Evolutionary conservation across 2,888 invertebrate genomes (phyloP), one percentile per base, ranked within the genome.

Genomic region (Rhaphigaster nebulosa): DNA sequence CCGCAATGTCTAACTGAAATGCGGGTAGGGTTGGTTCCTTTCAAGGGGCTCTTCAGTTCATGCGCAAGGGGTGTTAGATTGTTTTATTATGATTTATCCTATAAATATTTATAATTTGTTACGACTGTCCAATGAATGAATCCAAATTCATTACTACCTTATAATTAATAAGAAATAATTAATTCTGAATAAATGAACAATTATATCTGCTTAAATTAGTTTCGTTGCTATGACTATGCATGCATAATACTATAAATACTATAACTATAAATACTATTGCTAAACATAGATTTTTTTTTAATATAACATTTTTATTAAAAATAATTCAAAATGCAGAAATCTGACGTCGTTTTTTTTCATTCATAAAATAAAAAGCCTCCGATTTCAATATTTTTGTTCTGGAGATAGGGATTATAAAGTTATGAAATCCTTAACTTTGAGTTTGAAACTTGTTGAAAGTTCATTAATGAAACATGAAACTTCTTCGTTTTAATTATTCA

Each of bases 401-500:
- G 13, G 84, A 50, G 84, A 84, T 84, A n/a, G 70, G 50, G 89
- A 89, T 89, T 89, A 89, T 89, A 50, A 89, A 89, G 89, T 89
- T 89, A 26, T 45, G 41, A 65, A 89, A 89, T 89, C 41, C 50
- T 50, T 41, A 89, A 76, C 45, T 76, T 76, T 41, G 89, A 89
- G 65, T 89, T 89, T 50, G 76, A 45, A 89, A 89, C 89, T 89
- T 89, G 89, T 89, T 76, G 89, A 89, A 89, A 70, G 29, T 89
- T 89, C 89, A 89, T 89, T 89, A 89, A 89, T 89, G 65, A 89
- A 89, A 89, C 89, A 76, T 89, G 89, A 89, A 89, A 76, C 89
- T 89, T 89, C 20, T 70, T 70, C 45, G 65, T 52, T 41, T 89
- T 89, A 76, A 89, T 45, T 89, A 89, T 89, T 76, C 89, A 76